A percentile compares a stretch with the other conserved stretches of the same genome.
Evolutionary conservation across 2,888 invertebrate species (phyloP).

Genomic region (Germaria angustata): DNA sequence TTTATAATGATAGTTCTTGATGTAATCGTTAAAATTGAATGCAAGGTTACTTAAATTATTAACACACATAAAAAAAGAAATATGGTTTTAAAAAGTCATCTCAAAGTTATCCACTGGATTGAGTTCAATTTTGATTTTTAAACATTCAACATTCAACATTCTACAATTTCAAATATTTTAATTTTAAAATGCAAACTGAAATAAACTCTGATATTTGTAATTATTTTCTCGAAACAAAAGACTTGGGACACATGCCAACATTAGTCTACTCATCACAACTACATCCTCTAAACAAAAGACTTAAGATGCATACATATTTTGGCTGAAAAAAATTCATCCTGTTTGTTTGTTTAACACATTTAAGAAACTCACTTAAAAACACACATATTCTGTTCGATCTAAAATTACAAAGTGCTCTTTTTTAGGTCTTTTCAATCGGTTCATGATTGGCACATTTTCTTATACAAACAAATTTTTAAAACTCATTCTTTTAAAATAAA

Average conservation of each 20-base stretch:
- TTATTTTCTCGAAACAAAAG: background rate
- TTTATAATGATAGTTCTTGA: constrained; percentile 49
- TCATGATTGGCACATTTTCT: background rate
- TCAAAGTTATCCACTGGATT: constrained; percentile 15
- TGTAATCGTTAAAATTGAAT: constrained; percentile 60
- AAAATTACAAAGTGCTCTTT: background rate
- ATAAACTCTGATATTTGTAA: no score
- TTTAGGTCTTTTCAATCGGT: background rate
- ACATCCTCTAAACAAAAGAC: background rate
- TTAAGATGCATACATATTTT: background rate
- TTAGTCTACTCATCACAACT: background rate
- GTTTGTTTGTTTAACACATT: background rate
- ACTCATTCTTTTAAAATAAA: background rate
- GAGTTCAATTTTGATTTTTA: background rate
- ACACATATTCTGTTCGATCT: background rate
- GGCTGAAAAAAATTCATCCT: no score
- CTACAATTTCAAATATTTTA: background rate
- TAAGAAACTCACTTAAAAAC: background rate
- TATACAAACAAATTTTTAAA: background rate
- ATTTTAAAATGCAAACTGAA: background rate
- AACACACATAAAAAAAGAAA: constrained; percentile 11
- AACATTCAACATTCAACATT: background rate
- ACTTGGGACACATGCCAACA: background rate
- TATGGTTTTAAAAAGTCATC: constrained; percentile 16
- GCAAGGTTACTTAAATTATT: constrained; percentile 54